Percentiles rank a stretch among this genome's conserved stretches.
Conservation (phyloP, 2,113 vertebrate genomes). For the Edolisoma coerulescens region DNA sequence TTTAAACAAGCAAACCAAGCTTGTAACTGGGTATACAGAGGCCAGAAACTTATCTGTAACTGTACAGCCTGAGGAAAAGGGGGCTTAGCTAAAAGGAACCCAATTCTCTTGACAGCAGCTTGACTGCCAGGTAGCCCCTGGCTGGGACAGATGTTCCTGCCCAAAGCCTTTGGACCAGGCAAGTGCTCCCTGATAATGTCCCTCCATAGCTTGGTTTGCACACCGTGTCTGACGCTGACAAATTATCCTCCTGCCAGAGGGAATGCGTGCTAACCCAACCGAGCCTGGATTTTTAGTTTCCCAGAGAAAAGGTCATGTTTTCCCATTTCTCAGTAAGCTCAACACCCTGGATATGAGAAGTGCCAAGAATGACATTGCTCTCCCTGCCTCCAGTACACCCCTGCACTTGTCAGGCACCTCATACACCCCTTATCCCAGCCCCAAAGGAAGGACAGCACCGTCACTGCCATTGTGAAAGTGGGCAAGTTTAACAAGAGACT, state of each 20-base stretch:
- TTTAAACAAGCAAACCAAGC: background rate
- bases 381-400: accelerated
- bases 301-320: background rate
- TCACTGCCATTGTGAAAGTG: accelerated
- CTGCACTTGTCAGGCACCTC: background rate
- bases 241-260: background rate
- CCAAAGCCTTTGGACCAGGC: background rate
- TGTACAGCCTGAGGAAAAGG: background rate
- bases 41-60: background rate
- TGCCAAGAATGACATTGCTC: background rate
- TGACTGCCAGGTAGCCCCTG: background rate
- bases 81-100: background rate
- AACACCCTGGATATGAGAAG: background rate
- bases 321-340: background rate
- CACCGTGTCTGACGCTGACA: accelerated
- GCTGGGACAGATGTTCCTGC: background rate
- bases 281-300: background rate
- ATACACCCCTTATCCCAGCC: accelerated
- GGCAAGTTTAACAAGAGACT: background rate
- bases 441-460: background rate
- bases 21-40: accelerated
- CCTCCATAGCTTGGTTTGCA: background rate
- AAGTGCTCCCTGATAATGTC: accelerated
- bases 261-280: background rate
- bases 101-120: background rate